phyloP scores from a whole-genome alignment of 2,888 invertebrate genomes.

The Prenolepis imparis region DNA sequence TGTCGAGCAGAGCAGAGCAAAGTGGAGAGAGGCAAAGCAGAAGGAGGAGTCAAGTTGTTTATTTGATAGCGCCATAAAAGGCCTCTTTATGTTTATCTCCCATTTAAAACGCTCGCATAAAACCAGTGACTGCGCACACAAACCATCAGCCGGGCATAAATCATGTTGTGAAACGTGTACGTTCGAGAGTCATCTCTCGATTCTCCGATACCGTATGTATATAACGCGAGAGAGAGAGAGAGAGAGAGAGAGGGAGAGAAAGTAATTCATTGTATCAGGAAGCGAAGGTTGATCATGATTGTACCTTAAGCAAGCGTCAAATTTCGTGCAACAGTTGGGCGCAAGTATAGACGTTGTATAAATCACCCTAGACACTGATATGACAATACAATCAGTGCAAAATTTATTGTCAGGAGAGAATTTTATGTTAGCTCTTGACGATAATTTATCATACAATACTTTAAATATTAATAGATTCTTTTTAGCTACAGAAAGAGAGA shows the following conservation, averaged over 20 bases:
- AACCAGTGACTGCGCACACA: conserved; percentile 84
- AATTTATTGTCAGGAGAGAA: not conserved
- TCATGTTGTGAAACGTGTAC: conserved; percentile 82
- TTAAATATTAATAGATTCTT: not conserved
- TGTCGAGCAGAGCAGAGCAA: conserved; percentile 44
- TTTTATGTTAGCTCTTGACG: not conserved
- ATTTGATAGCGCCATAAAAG: conserved; percentile 86
- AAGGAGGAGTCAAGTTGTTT: conserved; percentile 86
- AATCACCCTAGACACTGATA: not conserved
- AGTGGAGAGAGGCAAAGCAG: conserved; percentile 71
- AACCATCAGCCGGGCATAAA: conserved; percentile 85
- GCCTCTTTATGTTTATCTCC: conserved; percentile 86
- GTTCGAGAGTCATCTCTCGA: conserved; percentile 65
- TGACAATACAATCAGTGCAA: not conserved
- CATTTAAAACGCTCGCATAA: conserved; percentile 86
- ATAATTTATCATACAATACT: not conserved
- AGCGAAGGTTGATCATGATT: not conserved
- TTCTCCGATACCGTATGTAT: conserved; percentile 55
- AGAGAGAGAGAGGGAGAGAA: conserved; percentile 43
- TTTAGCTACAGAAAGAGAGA: not conserved
- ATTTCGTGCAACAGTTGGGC: not conserved
- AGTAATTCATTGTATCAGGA: conserved; percentile 41
- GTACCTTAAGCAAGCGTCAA: conserved; percentile 2
- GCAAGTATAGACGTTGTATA: not conserved
- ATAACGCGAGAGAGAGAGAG: conserved; percentile 2